Percentiles rank a stretch among this genome's conserved stretches.
Evolutionary conservation across 2,113 vertebrate species (phyloP).

Genomic region (Callithrix jacchus): DNA sequence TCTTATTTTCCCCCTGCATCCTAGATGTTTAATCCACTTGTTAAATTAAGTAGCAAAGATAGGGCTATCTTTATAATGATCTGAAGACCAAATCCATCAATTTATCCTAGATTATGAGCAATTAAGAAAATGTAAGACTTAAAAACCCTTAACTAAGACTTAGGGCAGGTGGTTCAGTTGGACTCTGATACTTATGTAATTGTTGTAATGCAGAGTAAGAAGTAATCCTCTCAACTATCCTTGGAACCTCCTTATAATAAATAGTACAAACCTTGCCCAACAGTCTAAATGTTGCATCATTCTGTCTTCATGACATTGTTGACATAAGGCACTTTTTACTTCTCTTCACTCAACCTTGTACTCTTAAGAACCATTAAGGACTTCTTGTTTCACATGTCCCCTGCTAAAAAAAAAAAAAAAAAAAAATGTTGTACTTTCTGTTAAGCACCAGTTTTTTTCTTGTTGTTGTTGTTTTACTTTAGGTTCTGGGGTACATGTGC

Average conservation of each 20-base stretch:
- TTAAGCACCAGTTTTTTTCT: neutral
- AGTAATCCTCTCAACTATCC: neutral
- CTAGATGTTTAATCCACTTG: neutral
- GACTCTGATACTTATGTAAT: neutral
- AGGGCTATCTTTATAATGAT: neutral
- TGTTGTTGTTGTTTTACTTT: too few species aligned
- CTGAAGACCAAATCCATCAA: neutral
- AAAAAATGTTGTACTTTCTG: neutral
- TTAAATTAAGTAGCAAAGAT: neutral
- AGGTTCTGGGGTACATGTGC: too few species aligned
- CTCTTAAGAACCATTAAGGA: slow-evolving; percentile 50
- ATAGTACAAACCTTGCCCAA: neutral
- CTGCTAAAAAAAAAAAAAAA: neutral
- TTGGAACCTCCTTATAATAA: neutral
- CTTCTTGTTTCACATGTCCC: neutral
- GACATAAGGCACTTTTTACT: neutral
- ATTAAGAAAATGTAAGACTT: neutral
- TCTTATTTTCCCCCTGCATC: neutral
- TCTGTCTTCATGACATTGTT: slow-evolving; percentile 38
- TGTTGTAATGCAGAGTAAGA: neutral
- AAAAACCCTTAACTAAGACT: neutral
- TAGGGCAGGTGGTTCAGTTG: neutral
- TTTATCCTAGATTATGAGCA: neutral
- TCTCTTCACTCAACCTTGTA: slow-evolving; percentile 34
- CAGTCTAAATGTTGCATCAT: neutral